Percentiles rank a stretch among this genome's conserved stretches.
Conservation (phyloP, 2,797 vertebrate genomes). For the Enteromius trimaculatus region DNA sequence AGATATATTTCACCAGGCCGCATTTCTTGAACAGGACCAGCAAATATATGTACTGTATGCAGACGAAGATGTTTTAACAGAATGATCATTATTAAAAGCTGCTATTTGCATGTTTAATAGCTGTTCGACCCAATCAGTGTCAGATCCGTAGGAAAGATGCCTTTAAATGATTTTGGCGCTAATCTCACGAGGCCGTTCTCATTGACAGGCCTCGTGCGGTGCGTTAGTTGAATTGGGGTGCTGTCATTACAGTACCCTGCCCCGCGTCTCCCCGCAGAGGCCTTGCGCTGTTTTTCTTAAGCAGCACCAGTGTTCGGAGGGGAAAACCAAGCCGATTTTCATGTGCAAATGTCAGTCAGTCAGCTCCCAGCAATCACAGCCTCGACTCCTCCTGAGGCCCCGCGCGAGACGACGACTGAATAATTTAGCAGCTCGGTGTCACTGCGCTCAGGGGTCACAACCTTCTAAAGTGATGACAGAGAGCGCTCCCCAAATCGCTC, state of each 20-base stretch:
- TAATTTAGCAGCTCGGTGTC: constrained; percentile 84
- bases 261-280: constrained; percentile 55
- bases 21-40: neutral
- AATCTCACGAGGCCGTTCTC: constrained; percentile 22
- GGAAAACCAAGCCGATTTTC: constrained; percentile 78
- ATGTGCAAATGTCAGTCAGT: constrained; percentile 88
- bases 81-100: constrained; percentile 18
- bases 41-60: constrained; percentile 3
- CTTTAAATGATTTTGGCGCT: constrained; percentile 21
- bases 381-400: constrained; percentile 78
- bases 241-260: constrained; percentile 50
- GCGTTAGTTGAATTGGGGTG: constrained; percentile 48
- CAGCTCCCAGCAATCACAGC: constrained; percentile 82
- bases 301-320: constrained; percentile 74
- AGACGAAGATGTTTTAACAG: constrained; percentile 21
- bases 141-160: constrained; percentile 35
- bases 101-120: constrained; percentile 42
- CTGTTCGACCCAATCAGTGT: neutral
- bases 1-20: neutral
- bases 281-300: constrained; percentile 77
- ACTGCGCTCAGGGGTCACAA: constrained; percentile 79
- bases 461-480: constrained; percentile 85
- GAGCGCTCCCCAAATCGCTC: constrained; percentile 76
- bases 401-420: constrained; percentile 79
- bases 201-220: constrained; percentile 29